Conservation (phyloP, 2,113 vertebrate genomes). For the Crypturellus undulatus region DNA sequence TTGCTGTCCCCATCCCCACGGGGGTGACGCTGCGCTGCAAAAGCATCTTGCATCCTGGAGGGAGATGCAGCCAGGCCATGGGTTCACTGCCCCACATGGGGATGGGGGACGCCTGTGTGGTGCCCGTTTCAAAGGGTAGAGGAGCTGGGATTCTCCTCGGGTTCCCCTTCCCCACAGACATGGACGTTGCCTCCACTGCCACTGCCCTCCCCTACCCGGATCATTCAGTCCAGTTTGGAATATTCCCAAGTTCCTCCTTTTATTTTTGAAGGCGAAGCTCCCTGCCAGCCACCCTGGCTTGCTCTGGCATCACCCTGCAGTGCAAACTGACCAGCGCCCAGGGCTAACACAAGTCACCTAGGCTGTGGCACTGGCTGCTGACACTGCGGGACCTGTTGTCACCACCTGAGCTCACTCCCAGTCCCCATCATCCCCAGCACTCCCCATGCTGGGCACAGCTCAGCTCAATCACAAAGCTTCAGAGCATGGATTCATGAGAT, state of each 20-base stretch:
- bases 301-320: not conserved
- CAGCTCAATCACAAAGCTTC: not conserved
- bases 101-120: not conserved
- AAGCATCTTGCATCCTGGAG: not conserved
- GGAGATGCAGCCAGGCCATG: not conserved
- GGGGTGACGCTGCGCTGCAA: not conserved
- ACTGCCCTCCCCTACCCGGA: not conserved
- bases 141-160: not conserved
- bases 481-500: not conserved
- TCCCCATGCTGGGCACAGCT: not conserved
- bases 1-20: accelerated
- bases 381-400: not conserved
- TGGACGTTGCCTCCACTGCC: not conserved
- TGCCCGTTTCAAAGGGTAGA: accelerated
- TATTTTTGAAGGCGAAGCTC: not conserved
- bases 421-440: not conserved
- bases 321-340: not conserved
- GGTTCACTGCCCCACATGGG: not conserved
- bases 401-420: not conserved
- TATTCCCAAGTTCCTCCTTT: not conserved
- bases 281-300: accelerated
- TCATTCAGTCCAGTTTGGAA: not conserved
- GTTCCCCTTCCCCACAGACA: not conserved
- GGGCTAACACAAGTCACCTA: too few relatives aligned
- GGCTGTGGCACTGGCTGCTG: too few relatives aligned